Percentiles rank a stretch among this genome's conserved stretches.
Evolutionary conservation across 2,888 invertebrate species (phyloP).

Genomic region (Amitus sp.): DNA sequence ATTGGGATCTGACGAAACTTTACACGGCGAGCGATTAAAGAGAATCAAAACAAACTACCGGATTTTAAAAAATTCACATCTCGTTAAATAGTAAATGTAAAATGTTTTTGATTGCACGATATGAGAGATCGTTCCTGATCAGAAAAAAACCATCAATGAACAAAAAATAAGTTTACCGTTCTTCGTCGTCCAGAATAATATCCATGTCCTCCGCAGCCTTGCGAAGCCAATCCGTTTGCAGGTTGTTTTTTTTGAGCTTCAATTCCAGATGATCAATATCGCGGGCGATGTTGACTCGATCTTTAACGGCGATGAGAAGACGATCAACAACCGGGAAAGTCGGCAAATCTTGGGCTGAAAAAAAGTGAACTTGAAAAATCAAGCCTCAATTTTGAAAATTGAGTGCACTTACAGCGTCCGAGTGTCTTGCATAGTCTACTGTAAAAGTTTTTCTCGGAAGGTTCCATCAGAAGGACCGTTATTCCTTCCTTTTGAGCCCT

Average conservation of each 20-base stretch:
- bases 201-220: slow-evolving; percentile 91
- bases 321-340: slow-evolving; percentile 80
- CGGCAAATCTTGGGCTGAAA: slow-evolving; percentile 82
- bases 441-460: slow-evolving; percentile 83
- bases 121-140: too few species aligned
- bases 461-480: slow-evolving; percentile 91
- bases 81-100: too few species aligned
- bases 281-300: slow-evolving; percentile 80
- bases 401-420: slow-evolving; percentile 76
- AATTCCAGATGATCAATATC: slow-evolving; percentile 83
- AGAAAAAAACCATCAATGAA: too few species aligned
- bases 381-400: slow-evolving; percentile 10
- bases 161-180: too few species aligned
- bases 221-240: slow-evolving; percentile 85
- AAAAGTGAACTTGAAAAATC: slow-evolving; percentile 15
- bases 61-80: too few species aligned
- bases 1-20: too few species aligned
- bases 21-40: too few species aligned
- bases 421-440: slow-evolving; percentile 84
- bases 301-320: slow-evolving; percentile 73
- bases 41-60: too few species aligned
- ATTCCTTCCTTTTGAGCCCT: slow-evolving; percentile 89
- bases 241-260: slow-evolving; percentile 71
- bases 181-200: slow-evolving; percentile 84
- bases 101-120: too few species aligned